Evolutionary conservation across 2,797 vertebrate species (phyloP), one percentile per base, ranked within the genome.

Genomic region (Sebastes trivittatus): DNA sequence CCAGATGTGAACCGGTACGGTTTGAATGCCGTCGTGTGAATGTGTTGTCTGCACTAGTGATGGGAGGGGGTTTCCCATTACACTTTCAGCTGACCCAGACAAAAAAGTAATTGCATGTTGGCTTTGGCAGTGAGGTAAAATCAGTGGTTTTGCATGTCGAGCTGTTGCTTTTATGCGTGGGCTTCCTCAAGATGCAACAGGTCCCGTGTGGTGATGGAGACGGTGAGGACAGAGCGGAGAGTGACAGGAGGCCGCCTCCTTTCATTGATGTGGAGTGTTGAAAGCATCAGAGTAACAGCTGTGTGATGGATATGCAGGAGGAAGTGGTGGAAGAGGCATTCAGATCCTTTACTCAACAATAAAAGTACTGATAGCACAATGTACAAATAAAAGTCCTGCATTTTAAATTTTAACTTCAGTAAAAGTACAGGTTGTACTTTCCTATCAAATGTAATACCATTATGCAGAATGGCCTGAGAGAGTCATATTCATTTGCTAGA

Each of bases 1-100:
- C 81, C 93, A 95, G 93, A 89, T 94, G 92, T 90, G 85, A 70
- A 59, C 65, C 38, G 76, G 4, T 34, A 46, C 14, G 10, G 54
- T 77, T 71, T 81, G 66, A 72, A 20, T 38, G 66, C 56, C 63
- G 52, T 52, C 52, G 71, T 85, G 85, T 75, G 79, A 80, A 61
- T 72, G 68, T 38, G 36, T 38, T 82, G 49, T 58, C 79, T 46
- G 60, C 18, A 74, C 13, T 14, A 6, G 29, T 6, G 30, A 4
- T 1, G 29, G 55, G 11, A 30, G 71, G 49, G 71, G 46, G 20
- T 27, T 80, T 85, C 83, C 80, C 79, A 52, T 89, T 81, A 69
- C 72, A 78, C 78, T 76, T 83, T 80, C 74, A 83, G 83, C 86
- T 88, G 89, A 91, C 84, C 82, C 78, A 86, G 77, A 82, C 74